Base-by-base conservation (phyloP, 2,113 vertebrate genomes). In the Apteryx mantelli region DNA sequence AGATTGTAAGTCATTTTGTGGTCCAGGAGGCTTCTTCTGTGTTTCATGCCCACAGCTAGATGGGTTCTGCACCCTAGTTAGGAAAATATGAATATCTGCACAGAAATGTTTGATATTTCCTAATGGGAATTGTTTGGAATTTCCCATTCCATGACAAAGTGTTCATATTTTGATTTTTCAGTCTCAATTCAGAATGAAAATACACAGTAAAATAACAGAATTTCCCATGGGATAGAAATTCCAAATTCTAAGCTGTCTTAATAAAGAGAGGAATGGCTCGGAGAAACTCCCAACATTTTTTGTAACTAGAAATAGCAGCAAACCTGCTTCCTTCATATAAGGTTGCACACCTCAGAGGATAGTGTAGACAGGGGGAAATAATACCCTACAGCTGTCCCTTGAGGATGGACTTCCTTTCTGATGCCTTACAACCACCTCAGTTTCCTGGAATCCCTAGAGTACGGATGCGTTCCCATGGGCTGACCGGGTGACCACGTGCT, bases 371-470 rank as follows among this genome's bases (percentile, higher is more conserved):
- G 55, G 11, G 73, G 56, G 38, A 93, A 91, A 83, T 28, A 93
- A 83, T 28, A 56, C 63, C 88, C 34, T 4, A 7, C 0, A 1
- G 28, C 13, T 44, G 28, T 82, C 52, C 52, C 68, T 46, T 46
- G 46, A 88, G 40, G 44, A 75, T 36, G 5, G 20, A 24, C 50
- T 89, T 94, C 75, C 44, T 44, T 80, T 69, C 82, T 78, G 83
- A 55, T 9, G 42, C 56, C 34, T 79, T 68, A 50, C 44, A 74
- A 36, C 52, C 2, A 0, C 11, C 40, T 20, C 1, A 1, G 8
- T 58, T 82, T 93, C 75, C 81, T 73, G 50, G 36, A 69, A 34
- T 53, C 6, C 58, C 69, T 76, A 75, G 87, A 25, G 52, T 34
- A 3, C 16, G 53, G 9, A 40, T 63, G 26, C 7, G 25, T 80